A percentile compares a stretch with the other conserved stretches of the same genome.
Conservation (phyloP, 2,888 invertebrate genomes). For the Melanchra persicariae region DNA sequence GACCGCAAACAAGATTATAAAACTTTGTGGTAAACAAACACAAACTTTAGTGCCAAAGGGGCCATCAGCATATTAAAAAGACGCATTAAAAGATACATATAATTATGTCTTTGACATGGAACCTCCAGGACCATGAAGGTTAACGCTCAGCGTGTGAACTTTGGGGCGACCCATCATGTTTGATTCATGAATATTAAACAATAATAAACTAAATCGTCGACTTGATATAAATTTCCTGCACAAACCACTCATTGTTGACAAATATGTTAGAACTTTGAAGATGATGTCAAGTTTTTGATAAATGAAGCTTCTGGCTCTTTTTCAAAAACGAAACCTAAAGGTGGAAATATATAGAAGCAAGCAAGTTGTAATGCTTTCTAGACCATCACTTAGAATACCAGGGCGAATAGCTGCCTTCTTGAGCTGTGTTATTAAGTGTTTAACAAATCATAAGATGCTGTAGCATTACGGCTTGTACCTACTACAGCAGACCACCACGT, state of each 20-base stretch:
- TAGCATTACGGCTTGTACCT: slow-evolving; percentile 1
- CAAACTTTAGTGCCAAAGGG: background rate
- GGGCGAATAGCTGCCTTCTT: slow-evolving; percentile 20
- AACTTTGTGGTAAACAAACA: slow-evolving; percentile 13
- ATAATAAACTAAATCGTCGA: slow-evolving; percentile 34
- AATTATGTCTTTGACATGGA: slow-evolving; percentile 18
- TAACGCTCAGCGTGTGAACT: slow-evolving; percentile 57
- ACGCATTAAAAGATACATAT: slow-evolving; percentile 5
- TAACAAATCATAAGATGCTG: slow-evolving; percentile 26
- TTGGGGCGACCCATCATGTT: slow-evolving; percentile 41
- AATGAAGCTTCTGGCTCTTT: too few relatives aligned
- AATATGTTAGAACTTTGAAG: background rate
- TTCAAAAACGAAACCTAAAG: too few relatives aligned
- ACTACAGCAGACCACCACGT: background rate
- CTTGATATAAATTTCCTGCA: slow-evolving; percentile 24
- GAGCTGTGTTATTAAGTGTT: slow-evolving; percentile 33
- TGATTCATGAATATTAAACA: slow-evolving; percentile 50
- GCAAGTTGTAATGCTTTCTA: background rate
- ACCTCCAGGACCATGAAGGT: slow-evolving; percentile 54
- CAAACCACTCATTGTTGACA: slow-evolving; percentile 31
- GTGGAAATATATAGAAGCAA: background rate
- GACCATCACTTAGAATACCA: slow-evolving; percentile 25
- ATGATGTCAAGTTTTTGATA: background rate
- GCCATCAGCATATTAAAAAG: background rate
- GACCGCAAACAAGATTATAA: background rate